A percentile compares a stretch with the other conserved stretches of the same genome.
phyloP scores from a whole-genome alignment of 2,888 invertebrate species.

The Leptopterna dolabrata region DNA sequence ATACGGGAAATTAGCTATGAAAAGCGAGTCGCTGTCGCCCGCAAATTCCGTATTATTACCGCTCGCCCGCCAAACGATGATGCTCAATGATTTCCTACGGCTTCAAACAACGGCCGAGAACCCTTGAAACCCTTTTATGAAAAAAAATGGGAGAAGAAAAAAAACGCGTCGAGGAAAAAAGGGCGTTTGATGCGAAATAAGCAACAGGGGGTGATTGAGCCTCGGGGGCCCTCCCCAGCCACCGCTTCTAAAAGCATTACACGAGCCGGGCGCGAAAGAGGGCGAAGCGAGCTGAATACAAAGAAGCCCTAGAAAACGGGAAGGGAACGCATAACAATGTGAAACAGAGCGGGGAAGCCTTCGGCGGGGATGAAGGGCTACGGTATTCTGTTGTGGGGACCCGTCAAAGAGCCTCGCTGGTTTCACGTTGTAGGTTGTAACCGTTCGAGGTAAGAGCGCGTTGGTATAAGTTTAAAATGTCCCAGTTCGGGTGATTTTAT shows the following conservation, averaged over 20 bases:
- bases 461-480: no score
- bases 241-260: background rate
- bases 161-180: background rate
- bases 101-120: background rate
- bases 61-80: no score
- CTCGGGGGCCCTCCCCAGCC: background rate
- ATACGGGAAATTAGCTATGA: no score
- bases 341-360: constrained; percentile 4
- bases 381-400: background rate
- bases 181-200: constrained; percentile 7
- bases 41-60: no score
- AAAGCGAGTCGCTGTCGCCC: no score
- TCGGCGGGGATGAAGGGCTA: background rate
- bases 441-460: no score
- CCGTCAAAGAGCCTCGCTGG: background rate
- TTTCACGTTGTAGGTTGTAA: background rate
- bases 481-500: no score
- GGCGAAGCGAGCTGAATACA: background rate
- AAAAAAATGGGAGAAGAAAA: background rate
- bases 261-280: background rate
- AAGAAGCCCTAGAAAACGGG: background rate
- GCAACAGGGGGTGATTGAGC: constrained; percentile 11
- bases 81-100: background rate
- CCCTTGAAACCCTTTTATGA: background rate
- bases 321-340: background rate